These are phyloP conservation scores for Ethmia dodecea DNA, from an alignment of 2,888 invertebrate species.

Conservation along the genomic window DNA sequence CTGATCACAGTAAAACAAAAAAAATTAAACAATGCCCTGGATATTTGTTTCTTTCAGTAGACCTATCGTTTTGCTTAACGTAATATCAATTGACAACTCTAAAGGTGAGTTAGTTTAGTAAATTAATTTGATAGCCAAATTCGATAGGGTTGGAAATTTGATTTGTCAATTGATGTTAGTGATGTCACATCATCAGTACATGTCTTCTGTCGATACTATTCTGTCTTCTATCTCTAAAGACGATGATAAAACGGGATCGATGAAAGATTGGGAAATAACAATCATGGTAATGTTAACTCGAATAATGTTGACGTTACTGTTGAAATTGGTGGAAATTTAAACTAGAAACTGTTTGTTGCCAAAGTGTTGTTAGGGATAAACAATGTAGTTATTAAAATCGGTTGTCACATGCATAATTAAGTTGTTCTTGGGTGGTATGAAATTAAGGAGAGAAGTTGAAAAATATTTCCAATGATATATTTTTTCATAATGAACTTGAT, in stretches of 20 bases:
- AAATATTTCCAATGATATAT: conserved; percentile 77
- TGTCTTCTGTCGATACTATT: conserved; percentile 56
- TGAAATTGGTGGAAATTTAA: conserved; percentile 51
- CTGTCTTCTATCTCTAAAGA: conserved; percentile 62
- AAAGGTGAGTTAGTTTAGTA: conserved; percentile 35
- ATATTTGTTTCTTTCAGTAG: conserved; percentile 47
- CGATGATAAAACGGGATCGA: conserved; percentile 48
- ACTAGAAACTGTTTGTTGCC: conserved; percentile 73
- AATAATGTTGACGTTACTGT: conserved; percentile 56
- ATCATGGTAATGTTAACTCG: conserved; percentile 57
- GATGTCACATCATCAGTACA: conserved; percentile 36
- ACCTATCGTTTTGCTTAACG: conserved; percentile 37
- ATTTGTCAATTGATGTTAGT: conserved; percentile 35
- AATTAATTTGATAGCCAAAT: conserved; percentile 56
- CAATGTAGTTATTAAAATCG: conserved; percentile 72
- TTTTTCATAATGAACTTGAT: conserved; percentile 76
- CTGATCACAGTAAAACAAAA: conserved; percentile 69
- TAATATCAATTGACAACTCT: conserved; percentile 33
- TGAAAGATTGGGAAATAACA: conserved; percentile 36
- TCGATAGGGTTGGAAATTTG: conserved; percentile 30
- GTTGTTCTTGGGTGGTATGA: conserved; percentile 74
- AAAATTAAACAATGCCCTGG: conserved; percentile 43
- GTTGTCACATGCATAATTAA: conserved; percentile 75
- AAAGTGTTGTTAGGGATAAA: conserved; percentile 75
- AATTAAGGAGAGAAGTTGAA: conserved; percentile 71